Base-by-base conservation (phyloP, 2,888 invertebrate genomes). In the Pseudoips prasinana region DNA sequence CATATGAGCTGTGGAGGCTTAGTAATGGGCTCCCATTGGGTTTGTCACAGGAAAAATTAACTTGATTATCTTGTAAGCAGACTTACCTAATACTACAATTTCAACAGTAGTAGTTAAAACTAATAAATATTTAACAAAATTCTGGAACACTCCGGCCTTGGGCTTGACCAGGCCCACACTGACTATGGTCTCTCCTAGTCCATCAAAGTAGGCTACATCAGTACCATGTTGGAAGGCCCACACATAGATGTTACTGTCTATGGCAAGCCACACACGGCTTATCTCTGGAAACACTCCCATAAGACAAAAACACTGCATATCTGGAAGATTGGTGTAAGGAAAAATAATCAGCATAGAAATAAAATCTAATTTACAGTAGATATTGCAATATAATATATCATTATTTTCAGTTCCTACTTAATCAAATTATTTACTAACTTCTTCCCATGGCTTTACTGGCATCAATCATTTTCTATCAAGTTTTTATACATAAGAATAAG, bases 241-340 rank as follows among this genome's bases (percentile, higher is more conserved):
- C 19, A 98, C 92, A 88, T 98, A 99, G 57, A 99, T 95, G 84
- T 98, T 98, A 61, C 97, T 98, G 73, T 99, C 99, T 55, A 99
- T 96, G 3, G 98, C 96, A 33, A 99, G 88, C 98, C 98, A 99
- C 0, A 98, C 98, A 67, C 99, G 90, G 33, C 94, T 95, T 52
- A 99, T 98, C 78, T 97, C 98, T 36, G 98, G 95, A 85, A 99
- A 98, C 5, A 99, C 89, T 1, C 99, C 99, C 97, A 99, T 98
- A 89, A 96, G 93, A 73, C 97, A 98, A 69, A 97, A 96, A 56
- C 96, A 96, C 83, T 98, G 97, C 91, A 98, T 96, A 85, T 96
- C 97, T 97, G 75, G 44, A 57, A 29, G 10, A 29, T 35, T 35
- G 18, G 3, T 30, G 22, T 46, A 66, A 60, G 67, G 64, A 46